phyloP scores from a whole-genome alignment of 2,888 invertebrate species.

The Harpalus rufipes region DNA sequence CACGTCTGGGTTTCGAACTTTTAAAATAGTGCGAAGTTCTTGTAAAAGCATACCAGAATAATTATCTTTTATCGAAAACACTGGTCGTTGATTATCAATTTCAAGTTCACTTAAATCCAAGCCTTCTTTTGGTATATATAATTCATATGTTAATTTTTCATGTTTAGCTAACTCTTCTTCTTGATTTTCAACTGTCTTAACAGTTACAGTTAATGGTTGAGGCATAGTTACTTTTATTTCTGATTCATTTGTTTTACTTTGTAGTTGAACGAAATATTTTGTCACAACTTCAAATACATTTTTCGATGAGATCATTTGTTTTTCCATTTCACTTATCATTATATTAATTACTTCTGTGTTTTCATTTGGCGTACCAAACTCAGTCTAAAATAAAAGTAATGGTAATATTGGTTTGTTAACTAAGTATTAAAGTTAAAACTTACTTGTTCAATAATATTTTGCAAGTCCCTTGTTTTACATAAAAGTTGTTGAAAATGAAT shows the following conservation, averaged over 20 bases:
- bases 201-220: conserved; percentile 1
- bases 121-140: conserved; percentile 63
- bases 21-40: conserved; percentile 62
- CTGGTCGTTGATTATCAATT: conserved; percentile 55
- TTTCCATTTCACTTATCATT: conserved; percentile 59
- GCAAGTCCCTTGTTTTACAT: conserved; percentile 59
- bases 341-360: conserved; percentile 25
- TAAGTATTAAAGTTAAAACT: background rate
- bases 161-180: conserved; percentile 41
- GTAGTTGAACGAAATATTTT: conserved; percentile 57
- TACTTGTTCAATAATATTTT: conserved; percentile 55
- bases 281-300: conserved; percentile 45
- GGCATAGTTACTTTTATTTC: conserved; percentile 47
- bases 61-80: conserved; percentile 59
- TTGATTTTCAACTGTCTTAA: conserved; percentile 49
- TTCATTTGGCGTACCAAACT: conserved; percentile 26
- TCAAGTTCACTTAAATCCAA: conserved; percentile 60
- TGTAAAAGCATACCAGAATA: conserved; percentile 56
- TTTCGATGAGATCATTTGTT: conserved; percentile 61
- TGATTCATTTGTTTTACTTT: conserved; percentile 46
- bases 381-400: conserved; percentile 5
- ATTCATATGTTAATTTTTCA: conserved; percentile 61
- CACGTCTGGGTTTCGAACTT: conserved; percentile 56
- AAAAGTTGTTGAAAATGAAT: conserved; percentile 63
- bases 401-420: background rate